These are phyloP conservation scores for Podilymbus podiceps DNA, from an alignment of 2,113 vertebrate genomes.

Conservation along the genomic window DNA sequence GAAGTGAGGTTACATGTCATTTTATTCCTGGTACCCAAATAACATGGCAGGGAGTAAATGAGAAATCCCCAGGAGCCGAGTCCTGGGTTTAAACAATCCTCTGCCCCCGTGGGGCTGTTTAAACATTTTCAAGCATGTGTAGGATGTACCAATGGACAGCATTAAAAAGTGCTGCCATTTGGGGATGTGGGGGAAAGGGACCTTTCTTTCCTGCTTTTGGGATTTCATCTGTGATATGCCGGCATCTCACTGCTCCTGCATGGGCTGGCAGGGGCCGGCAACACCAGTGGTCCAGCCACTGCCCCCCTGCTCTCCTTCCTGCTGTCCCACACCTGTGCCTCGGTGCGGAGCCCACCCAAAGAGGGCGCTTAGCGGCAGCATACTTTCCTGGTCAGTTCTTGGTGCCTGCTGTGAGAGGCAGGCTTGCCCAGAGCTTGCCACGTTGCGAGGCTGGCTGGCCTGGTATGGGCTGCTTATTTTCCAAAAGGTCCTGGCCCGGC, in stretches of 20 bases:
- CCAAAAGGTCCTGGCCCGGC: background rate
- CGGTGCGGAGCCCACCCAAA: background rate
- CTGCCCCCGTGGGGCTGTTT: background rate
- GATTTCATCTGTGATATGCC: background rate
- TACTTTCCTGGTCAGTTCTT: background rate
- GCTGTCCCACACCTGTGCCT: background rate
- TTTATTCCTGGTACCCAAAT: background rate
- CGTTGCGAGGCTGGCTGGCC: no score
- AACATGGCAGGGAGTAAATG: background rate
- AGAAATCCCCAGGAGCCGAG: background rate
- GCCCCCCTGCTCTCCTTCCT: background rate
- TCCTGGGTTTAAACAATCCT: background rate
- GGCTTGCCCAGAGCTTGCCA: background rate
- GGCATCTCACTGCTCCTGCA: accelerated
- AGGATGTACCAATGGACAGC: background rate
- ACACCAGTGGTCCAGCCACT: background rate
- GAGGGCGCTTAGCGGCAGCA: no score
- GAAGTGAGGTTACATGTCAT: background rate
- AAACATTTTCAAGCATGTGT: background rate
- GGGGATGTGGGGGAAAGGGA: background rate
- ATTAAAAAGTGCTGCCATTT: background rate
- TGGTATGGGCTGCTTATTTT: background rate
- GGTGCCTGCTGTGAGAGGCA: background rate
- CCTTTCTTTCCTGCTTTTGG: background rate
- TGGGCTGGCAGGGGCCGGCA: background rate